Base-by-base conservation (phyloP, 1,140 invertebrate genomes). In the Mya arenaria region DNA sequence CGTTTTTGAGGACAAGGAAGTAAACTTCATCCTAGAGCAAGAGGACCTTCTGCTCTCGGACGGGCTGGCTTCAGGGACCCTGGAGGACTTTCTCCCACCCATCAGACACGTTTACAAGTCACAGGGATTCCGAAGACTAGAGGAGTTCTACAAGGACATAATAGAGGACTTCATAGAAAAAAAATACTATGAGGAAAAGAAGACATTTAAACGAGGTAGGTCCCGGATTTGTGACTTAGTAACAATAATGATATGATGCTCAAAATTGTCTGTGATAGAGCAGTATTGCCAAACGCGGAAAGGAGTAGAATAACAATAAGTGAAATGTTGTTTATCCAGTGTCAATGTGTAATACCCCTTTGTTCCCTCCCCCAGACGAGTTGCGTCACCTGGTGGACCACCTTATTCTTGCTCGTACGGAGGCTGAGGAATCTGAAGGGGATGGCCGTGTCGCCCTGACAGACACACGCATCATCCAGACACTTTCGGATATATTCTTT, bases 401-500 rank as follows among this genome's bases (percentile, higher is more conserved):
- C 10, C n/a, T 48, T 48, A 48, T n/a, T 13, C 44, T 48, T 1
- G 73, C 73, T 28, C 30, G 60, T n/a, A 30, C n/a, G 4, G 73
- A 77, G 13, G 73, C 73, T 0, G 39, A 48, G 37, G 15, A 65
- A 36, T 58, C 63, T 17, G 73, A 32, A 19, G 62, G 48, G n/a
- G 73, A 63, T 0, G 30, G 52, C 3, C 10, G 30, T 10, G 36
- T 34, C 2, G 13, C 34, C 19, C 60, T 77, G 25, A 62, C 34
- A n/a, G 73, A 77, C 36, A 52, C 34, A 1, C 73, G 66, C 37
- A 39, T 77, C 4, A 28, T 77, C 1, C 73, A 65, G 37, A 77
- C 73, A 4, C 32, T 63, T 1, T 0, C 60, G 32, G 60, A 77
- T 55, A 77, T 77, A 28, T 77, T 77, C 60, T 65, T 52, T 52